A percentile compares a stretch with the other conserved stretches of the same genome.
These are phyloP conservation scores for Galendromus occidentalis DNA, from an alignment of 1,140 invertebrate species.

Conservation along the genomic window DNA sequence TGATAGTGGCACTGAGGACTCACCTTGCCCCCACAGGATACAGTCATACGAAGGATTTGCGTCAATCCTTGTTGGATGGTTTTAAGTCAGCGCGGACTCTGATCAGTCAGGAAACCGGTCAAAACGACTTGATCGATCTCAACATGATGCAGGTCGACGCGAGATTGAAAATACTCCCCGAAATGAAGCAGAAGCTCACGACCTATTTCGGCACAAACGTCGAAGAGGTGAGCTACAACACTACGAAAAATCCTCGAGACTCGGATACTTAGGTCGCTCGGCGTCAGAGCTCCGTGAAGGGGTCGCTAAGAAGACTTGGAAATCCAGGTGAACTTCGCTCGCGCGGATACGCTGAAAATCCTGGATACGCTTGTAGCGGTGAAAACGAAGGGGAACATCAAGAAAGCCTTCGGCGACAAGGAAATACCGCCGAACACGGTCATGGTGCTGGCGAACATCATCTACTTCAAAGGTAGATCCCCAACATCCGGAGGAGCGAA, in stretches of 20 bases:
- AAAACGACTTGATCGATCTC: background rate
- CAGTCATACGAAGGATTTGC: background rate
- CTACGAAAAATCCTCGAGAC: too few species aligned
- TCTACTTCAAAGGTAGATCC: conserved; percentile 26
- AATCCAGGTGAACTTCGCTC: background rate
- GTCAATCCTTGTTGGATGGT: background rate
- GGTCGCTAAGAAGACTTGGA: too few species aligned
- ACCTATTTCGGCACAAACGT: background rate
- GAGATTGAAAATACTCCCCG: background rate
- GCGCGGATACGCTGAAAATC: background rate
- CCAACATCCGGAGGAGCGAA: background rate
- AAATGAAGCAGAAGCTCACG: background rate
- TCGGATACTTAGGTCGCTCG: too few species aligned
- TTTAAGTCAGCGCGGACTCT: background rate
- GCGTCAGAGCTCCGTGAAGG: too few species aligned
- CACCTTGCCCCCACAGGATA: background rate
- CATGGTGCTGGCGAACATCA: conserved; percentile 31
- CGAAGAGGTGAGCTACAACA: background rate
- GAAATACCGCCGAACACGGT: conserved; percentile 20
- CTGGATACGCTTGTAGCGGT: background rate
- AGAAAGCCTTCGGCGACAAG: background rate
- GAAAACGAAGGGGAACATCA: background rate
- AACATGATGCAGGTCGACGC: background rate
- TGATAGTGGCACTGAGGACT: too few species aligned
- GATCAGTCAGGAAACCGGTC: background rate